Percentiles rank a stretch among this genome's conserved stretches.
Evolutionary conservation across 2,888 invertebrate genomes (phyloP).

Genomic region (Drosophila melanosoma): DNA sequence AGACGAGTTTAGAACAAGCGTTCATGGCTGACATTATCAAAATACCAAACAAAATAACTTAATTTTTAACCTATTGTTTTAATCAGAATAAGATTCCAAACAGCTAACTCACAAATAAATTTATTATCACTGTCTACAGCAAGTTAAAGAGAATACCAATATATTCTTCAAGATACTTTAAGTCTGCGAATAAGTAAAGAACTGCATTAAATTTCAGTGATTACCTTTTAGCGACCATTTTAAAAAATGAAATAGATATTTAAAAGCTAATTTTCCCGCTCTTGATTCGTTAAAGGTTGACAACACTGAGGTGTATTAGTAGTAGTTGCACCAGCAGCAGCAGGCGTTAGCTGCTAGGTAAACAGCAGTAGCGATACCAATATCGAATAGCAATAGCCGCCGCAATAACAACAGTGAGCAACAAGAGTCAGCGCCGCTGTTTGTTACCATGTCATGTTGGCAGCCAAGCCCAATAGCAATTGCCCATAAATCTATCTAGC

Average conservation of each 20-base stretch:
- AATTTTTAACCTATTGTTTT: neutral
- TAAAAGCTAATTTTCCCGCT: neutral
- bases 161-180: neutral
- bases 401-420: slow-evolving; percentile 28
- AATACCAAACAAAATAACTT: neutral
- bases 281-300: neutral
- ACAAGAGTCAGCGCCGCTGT: slow-evolving; percentile 66
- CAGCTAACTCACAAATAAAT: neutral
- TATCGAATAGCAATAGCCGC: neutral
- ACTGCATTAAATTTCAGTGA: neutral
- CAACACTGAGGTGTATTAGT: neutral
- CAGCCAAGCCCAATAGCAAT: slow-evolving; percentile 81
- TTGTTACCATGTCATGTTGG: slow-evolving; percentile 74
- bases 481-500: slow-evolving; percentile 73
- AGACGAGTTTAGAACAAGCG: neutral
- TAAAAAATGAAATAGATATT: neutral
- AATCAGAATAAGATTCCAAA: neutral
- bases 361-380: slow-evolving; percentile 10
- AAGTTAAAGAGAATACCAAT: neutral
- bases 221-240: neutral
- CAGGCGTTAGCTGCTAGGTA: slow-evolving; percentile 14
- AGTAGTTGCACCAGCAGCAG: neutral
- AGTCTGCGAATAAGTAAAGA: neutral
- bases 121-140: neutral
- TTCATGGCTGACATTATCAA: neutral